Evolutionary conservation across 1,140 invertebrate genomes (phyloP), one percentile per base, ranked within the genome.

Genomic region (Aporrectodea caliginosa): DNA sequence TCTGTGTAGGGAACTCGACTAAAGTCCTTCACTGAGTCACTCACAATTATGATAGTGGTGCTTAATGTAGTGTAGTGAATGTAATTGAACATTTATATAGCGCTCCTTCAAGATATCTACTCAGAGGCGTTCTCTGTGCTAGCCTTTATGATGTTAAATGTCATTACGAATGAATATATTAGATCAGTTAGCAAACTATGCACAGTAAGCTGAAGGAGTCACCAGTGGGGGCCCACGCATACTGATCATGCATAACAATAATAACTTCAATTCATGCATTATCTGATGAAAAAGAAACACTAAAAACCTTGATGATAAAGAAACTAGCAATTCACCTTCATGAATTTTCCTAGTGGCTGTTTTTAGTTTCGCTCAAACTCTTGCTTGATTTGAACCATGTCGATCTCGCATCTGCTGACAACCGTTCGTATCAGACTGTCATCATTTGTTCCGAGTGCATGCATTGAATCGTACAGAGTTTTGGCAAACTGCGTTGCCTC

Each of bases 371-470:
- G 85, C 77, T 89, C 80, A 81, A 89, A 90, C 69, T 85, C 87
- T 71, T 87, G 83, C 73, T 90, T 90, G 68, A 90, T 90, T 78
- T 90, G 88, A 27, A 84, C 88, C 86, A 90, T 84, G n/a, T n/a
- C n/a, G 81, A 90, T 90, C 31, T 88, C 86, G 79, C 90, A 90
- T 82, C 88, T 88, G 31, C 88, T 83, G 16, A 82, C 82, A n/a
- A 85, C 84, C 0, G 90, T 82, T 29, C 90, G 81, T 27, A 90
- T 86, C 0, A 90, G 82, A 12, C 87, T 87, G 69, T 87, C 86
- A 82, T 90, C 90, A 76, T 90, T 90, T n/a, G n/a, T n/a, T 12
- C 87, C 87, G 6, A 88, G 30, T 31, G 87, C 88, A 75, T 87
- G 86, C 84, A 88, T 88, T 22, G 86, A 84, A 80, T 88, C 87